phyloP scores from a whole-genome alignment of 1,140 invertebrate species.

The Lineus longissimus region DNA sequence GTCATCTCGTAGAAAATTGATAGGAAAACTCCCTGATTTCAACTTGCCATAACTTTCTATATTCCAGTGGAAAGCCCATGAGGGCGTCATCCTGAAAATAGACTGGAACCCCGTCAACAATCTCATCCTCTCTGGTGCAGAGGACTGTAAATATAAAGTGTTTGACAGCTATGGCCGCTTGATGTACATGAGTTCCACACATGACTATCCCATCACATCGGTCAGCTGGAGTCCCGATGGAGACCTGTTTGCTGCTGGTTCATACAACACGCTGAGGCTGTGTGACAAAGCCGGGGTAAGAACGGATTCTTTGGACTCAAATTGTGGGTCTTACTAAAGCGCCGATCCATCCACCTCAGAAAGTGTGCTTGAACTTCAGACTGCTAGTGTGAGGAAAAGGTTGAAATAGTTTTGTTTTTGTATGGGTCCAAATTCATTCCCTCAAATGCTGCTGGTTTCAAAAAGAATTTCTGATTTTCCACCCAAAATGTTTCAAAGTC shows the following conservation, averaged over 20 bases:
- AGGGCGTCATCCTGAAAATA: conserved; percentile 80
- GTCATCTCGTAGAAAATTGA: no score
- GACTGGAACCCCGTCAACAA: conserved; percentile 86
- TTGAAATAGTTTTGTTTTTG: neutral
- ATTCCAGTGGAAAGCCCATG: conserved; percentile 87
- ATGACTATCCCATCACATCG: conserved; percentile 88
- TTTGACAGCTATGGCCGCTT: conserved; percentile 89
- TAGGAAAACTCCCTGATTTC: no score
- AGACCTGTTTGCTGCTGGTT: conserved; percentile 86
- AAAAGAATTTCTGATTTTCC: no score
- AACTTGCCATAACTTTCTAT: no score
- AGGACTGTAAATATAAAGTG: conserved; percentile 92
- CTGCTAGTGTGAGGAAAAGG: neutral
- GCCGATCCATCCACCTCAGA: no score
- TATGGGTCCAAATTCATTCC: neutral
- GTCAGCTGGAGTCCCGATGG: conserved; percentile 87
- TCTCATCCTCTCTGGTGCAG: conserved; percentile 86
- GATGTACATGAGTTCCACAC: conserved; percentile 74
- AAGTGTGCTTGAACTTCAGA: neutral
- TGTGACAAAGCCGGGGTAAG: conserved; percentile 90
- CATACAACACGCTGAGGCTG: conserved; percentile 85
- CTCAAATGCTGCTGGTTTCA: no score
- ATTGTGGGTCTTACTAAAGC: no score
- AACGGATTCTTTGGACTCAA: no score
- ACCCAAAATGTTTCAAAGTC: no score